Conservation (phyloP, 2,113 vertebrate genomes). For the Strix aluco region DNA sequence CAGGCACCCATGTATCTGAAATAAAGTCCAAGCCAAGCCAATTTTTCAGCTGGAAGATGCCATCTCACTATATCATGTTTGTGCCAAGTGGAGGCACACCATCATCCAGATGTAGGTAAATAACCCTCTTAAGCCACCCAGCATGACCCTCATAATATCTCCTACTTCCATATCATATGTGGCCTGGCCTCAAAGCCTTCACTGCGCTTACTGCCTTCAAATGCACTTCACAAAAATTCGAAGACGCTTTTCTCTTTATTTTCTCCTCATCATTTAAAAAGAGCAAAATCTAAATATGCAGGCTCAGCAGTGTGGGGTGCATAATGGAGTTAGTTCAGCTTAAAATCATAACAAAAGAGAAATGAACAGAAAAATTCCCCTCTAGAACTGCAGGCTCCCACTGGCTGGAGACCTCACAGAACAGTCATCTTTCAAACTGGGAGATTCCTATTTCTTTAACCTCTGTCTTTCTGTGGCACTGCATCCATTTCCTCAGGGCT, state of each 20-base stretch:
- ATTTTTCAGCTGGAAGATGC: slow-evolving; percentile 7
- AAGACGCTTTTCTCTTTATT: background rate
- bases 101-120: background rate
- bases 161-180: background rate
- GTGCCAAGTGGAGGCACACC: background rate
- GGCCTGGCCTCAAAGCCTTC: background rate
- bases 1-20: background rate
- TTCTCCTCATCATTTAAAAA: background rate
- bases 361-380: background rate
- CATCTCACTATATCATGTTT: background rate
- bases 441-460: background rate
- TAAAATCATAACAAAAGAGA: background rate
- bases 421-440: background rate
- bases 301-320: background rate
- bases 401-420: background rate
- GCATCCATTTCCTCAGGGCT: background rate
- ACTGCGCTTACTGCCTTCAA: background rate
- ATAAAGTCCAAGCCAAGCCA: background rate
- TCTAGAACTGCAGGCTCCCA: background rate
- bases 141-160: background rate
- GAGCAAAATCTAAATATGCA: background rate
- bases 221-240: background rate
- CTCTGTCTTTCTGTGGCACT: background rate
- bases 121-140: background rate
- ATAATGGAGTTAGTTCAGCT: background rate